Base-by-base conservation (phyloP, 2,888 invertebrate genomes). In the Agrochola circellaris region DNA sequence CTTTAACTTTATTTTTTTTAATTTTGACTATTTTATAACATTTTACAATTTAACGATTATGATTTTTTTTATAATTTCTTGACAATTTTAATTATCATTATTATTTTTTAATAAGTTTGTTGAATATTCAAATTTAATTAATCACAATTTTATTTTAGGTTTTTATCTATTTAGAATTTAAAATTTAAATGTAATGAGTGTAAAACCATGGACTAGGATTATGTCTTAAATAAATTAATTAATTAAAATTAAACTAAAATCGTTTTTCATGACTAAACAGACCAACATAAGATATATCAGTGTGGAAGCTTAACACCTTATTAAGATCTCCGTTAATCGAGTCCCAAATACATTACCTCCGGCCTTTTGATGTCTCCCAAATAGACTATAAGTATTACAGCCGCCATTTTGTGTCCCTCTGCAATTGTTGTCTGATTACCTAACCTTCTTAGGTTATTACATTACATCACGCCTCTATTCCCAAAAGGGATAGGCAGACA, bases 281-380 rank as follows among this genome's bases (percentile, higher is more conserved):
- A 17, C n/a, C 48, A 73, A 45, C 17, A 11, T 60, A 56, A 60
- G 56, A 69, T 38, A 17, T 5, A 65, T 60, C 38, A 26, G 69
- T 30, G 56, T 42, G 38, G 23, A 23, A 58, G 42, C 60, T 81
- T 51, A 81, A 66, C 81, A 83, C 68, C 61, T 75, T 66, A 75
- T 67, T 62, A 72, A 26, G 58, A 69, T 54, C 30, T 56, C n/a
- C 23, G 61, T 61, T 66, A 69, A 61, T 73, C 69, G 69, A n/a
- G 68, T 70, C 79, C 73, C 56, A 78, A 83, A 83, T 51, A 77
- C 73, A 83, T 83, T 73, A 83, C 58, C 65, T 79, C 42, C 26
- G 61, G 51, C 58, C 45, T 45, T 48, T 26, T 66, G 51, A 79
- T 56, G 64, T 61, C 30, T 45, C 58, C 65, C 71, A 72, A 70